Percentiles rank a stretch among this genome's conserved stretches.
Evolutionary conservation across 2,888 invertebrate genomes (phyloP).

Genomic region (Eupithecia dodoneata): DNA sequence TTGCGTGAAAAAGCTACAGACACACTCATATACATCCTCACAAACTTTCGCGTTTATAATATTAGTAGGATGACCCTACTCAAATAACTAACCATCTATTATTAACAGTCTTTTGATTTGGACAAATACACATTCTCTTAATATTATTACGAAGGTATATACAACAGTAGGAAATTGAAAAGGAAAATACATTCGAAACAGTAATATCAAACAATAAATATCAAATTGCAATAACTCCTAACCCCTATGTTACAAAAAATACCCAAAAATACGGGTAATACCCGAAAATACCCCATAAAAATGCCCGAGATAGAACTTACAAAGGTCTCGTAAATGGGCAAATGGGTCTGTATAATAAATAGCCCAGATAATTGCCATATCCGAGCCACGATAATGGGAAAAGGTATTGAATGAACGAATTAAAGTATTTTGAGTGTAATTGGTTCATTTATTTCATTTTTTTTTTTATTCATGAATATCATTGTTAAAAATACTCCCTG

Average conservation of each 20-base stretch:
- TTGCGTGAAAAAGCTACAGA: too few relatives aligned
- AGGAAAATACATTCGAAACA: not conserved
- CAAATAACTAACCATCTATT: too few relatives aligned
- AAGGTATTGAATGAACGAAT: conserved; percentile 19
- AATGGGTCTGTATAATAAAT: conserved; percentile 54
- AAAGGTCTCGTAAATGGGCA: conserved; percentile 32
- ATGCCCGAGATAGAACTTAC: conserved; percentile 45
- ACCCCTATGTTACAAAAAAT: conserved; percentile 12
- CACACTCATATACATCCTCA: too few relatives aligned
- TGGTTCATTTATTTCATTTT: conserved; percentile 10
- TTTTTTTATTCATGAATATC: not conserved
- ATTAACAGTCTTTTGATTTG: too few relatives aligned
- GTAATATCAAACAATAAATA: conserved; percentile 3
- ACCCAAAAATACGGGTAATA: conserved; percentile 32
- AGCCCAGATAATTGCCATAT: conserved; percentile 60
- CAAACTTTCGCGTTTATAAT: too few relatives aligned
- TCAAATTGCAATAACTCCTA: conserved; percentile 2
- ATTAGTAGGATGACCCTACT: too few relatives aligned
- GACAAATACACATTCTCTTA: too few relatives aligned
- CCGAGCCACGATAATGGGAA: conserved; percentile 44
- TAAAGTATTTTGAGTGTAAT: conserved; percentile 26
- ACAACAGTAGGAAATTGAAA: not conserved
- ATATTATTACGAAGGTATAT: too few relatives aligned
- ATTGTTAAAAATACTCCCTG: not conserved
- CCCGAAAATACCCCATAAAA: conserved; percentile 34